These are phyloP conservation scores for Corvus hawaiiensis DNA, from an alignment of 2,113 vertebrate genomes.

Conservation along the genomic window DNA sequence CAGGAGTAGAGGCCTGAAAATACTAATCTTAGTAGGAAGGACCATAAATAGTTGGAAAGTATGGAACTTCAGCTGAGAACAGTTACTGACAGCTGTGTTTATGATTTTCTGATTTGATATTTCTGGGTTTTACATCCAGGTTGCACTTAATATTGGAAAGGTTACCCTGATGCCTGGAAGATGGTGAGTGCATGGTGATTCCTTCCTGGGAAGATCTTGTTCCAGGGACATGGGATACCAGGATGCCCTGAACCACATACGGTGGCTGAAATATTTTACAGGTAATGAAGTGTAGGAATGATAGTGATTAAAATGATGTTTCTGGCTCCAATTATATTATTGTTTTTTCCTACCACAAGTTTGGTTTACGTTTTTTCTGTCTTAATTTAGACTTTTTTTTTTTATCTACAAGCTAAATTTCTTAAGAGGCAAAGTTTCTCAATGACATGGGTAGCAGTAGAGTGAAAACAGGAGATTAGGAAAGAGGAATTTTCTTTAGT, in stretches of 20 bases:
- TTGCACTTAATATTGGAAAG: background rate
- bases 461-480: background rate
- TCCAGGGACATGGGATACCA: background rate
- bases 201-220: background rate
- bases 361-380: background rate
- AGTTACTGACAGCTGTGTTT: background rate
- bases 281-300: background rate
- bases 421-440: background rate
- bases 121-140: background rate
- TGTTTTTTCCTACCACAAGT: background rate
- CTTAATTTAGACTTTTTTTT: background rate
- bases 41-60: conserved; percentile 15
- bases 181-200: background rate
- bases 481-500: background rate
- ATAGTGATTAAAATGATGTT: background rate
- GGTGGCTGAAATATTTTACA: background rate
- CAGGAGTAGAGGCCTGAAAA: conserved; percentile 12
- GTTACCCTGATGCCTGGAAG: background rate
- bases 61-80: background rate
- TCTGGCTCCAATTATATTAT: background rate
- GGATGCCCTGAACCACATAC: background rate
- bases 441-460: background rate
- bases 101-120: background rate
- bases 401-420: background rate
- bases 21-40: background rate